Conservation (phyloP, 2,113 vertebrate genomes). For the Pteruthius melanotis region DNA sequence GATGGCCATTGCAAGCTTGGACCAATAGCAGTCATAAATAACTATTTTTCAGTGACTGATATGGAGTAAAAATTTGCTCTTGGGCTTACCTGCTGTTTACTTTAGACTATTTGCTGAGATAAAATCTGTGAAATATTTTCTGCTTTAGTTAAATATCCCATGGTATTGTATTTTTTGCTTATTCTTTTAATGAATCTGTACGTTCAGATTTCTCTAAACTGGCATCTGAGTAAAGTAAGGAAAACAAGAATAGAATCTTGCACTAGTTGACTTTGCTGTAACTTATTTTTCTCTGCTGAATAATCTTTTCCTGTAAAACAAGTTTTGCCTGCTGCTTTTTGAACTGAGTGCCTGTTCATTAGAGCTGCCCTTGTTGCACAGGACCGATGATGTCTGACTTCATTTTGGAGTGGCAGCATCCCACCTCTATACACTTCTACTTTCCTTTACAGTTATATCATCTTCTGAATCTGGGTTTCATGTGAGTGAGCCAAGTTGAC, state of each 20-base stretch:
- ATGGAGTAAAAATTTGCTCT: background rate
- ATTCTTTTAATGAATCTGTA: background rate
- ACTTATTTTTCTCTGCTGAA: background rate
- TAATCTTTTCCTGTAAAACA: background rate
- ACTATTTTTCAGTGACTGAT: background rate
- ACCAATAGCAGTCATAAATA: background rate
- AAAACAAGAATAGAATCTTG: background rate
- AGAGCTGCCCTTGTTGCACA: background rate
- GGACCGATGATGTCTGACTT: background rate
- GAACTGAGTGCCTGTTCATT: accelerated
- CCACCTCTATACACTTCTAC: background rate
- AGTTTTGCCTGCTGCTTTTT: background rate
- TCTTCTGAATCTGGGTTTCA: background rate
- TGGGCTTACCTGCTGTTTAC: background rate
- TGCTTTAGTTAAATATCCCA: background rate
- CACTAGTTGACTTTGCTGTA: background rate
- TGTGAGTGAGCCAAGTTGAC: background rate
- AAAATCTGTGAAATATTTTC: background rate
- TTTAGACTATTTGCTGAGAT: background rate
- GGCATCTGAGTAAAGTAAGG: background rate
- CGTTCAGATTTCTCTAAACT: background rate
- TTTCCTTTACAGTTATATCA: background rate
- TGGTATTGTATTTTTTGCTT: background rate
- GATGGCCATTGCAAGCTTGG: background rate
- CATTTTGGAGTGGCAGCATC: background rate